Evolutionary conservation across 2,113 vertebrate species (phyloP), one percentile per base, ranked within the genome.

Genomic region (Heloderma charlesbogerti): DNA sequence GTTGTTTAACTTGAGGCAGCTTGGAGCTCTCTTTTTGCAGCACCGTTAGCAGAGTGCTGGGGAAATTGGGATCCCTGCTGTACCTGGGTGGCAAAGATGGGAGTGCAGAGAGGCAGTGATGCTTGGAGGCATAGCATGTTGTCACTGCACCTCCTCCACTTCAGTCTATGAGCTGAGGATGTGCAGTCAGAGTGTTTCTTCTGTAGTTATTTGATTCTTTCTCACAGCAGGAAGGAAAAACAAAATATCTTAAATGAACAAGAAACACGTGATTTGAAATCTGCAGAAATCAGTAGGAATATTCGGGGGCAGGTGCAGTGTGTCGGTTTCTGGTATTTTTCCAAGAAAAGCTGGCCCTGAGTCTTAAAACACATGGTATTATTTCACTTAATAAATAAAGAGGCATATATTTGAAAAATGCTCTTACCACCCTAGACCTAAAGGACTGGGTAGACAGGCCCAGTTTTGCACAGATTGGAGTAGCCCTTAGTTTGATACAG

Each of bases 341-440:
- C 40, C 31, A 66, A 51, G 75, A n/a, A 88, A 67, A 80, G 43
- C 51, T 69, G 63, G 71, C 71, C 5, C 3, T 43, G n/a, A 12
- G 91, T 85, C 45, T 81, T 89, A 60, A 51, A 86, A 72, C 75
- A 40, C 7, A 71, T 91, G 3, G 48, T 3, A 78, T 79, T 86
- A 72, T 88, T n/a, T 1, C 57, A 84, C 10, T 22, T 8, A 37
- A 48, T 72, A 5, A 85, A 63, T 51, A 82, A 83, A 48, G 34
- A 78, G 31, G 34, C 13, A 0, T 84, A 20, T 48, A 9, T 75
- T 75, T 89, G 10, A 84, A 48, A 34, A 27, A 79, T 45, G 25
- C 22, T 79, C 1, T 72, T 72, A n/a, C 34, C 20, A 79, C 77
- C 9, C 7, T 27, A 79, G 48, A 18, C 60, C 16, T 63, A 63